phyloP scores from a whole-genome alignment of 2,113 vertebrate species.

The Phaetusa simplex region DNA sequence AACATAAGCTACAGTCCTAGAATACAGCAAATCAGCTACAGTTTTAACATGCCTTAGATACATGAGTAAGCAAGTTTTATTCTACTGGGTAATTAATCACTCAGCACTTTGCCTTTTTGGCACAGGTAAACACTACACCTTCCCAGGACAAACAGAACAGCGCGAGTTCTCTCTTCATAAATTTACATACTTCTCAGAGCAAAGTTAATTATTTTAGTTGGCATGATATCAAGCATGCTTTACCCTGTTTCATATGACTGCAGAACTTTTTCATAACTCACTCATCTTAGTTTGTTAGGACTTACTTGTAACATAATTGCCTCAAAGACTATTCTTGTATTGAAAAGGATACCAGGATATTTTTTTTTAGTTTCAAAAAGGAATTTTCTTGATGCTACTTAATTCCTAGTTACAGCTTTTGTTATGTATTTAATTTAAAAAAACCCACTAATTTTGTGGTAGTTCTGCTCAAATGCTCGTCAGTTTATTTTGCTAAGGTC shows the following conservation, averaged over 20 bases:
- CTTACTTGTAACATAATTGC: not conserved
- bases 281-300: not conserved
- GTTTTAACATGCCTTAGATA: not conserved
- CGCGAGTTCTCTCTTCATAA: not conserved
- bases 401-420: not conserved
- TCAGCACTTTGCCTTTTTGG: not conserved
- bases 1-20: not conserved
- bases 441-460: not conserved
- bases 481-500: slow-evolving; percentile 4
- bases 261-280: not conserved
- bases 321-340: not conserved
- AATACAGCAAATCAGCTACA: not conserved
- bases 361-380: not conserved
- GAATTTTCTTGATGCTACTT: not conserved
- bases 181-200: not conserved
- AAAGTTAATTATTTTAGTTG: not conserved
- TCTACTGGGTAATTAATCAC: not conserved
- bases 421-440: not conserved
- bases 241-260: not conserved
- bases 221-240: not conserved
- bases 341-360: not conserved
- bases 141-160: not conserved
- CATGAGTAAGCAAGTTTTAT: not conserved
- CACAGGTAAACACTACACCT: not conserved
- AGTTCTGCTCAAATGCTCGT: not conserved